Evolutionary conservation across 2,888 invertebrate species (phyloP), one percentile per base, ranked within the genome.

Genomic region (Orgyia antiqua): DNA sequence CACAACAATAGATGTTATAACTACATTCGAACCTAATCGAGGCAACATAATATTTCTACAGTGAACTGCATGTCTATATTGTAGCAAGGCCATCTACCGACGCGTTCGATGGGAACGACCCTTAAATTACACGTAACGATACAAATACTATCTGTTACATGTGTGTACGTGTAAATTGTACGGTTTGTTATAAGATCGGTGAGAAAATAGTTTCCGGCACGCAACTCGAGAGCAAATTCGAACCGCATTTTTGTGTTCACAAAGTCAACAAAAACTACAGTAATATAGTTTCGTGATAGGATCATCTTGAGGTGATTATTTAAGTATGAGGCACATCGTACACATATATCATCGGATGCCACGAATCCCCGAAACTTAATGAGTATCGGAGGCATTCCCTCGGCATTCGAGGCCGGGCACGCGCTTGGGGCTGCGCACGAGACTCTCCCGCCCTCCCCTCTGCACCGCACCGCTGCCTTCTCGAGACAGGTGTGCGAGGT

Each of bases 291-390:
- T 50, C 43, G 55, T 58, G 58, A 55, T 55, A 36, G 44, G 42
- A 42, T 47, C 52, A 50, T 50, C 46, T 45, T 56, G 49, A 46
- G 57, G 70, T 73, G 68, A 82, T 82, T 80, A 80, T 54, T 62
- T 63, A 67, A 70, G 75, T 74, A 73, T 76, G 70, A 72, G 75
- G 77, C 72, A 66, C 66, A 65, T 68, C 70, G 70, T 64, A 58
- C 54, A 58, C 68, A 75, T 79, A 72, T 69, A 78, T 77, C 75
- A 78, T 74, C 65, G 56, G 60, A 59, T 63, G 64, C 65, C 63
- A 66, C 64, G 70, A 62, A 71, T 65, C 64, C 65, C 72, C 72
- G 60, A 79, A 78, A 79, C 65, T 77, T 82, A 82, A 83, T 80
- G 80, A 78, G 68, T 69, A 65, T 71, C 62, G 68, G 73, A 76